Conservation (phyloP, 2,797 vertebrate genomes). For the Antrozous pallidus region DNA sequence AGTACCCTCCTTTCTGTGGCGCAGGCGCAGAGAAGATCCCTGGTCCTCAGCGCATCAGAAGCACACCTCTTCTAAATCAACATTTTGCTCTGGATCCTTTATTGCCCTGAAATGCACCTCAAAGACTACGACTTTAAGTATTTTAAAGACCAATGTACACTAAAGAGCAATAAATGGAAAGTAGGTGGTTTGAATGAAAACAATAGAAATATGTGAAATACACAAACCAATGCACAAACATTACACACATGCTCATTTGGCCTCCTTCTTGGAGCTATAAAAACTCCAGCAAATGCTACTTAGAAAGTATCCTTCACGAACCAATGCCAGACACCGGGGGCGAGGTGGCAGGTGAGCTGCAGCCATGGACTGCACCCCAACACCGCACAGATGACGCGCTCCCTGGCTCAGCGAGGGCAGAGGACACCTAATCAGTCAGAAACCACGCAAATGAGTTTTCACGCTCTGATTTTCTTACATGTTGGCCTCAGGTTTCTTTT, state of each 20-base stretch:
- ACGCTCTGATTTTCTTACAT: neutral
- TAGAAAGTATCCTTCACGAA: fast-evolving
- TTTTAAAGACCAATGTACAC: neutral
- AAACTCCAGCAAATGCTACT: neutral
- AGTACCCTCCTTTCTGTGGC: neutral
- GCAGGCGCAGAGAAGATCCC: neutral
- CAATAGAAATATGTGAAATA: no score
- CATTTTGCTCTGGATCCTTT: fast-evolving
- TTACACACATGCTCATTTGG: neutral
- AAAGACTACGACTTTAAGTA: neutral
- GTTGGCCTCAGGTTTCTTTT: neutral
- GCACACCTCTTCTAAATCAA: no score
- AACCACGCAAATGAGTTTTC: neutral
- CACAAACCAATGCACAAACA: neutral
- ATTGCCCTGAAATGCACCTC: neutral
- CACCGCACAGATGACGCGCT: fast-evolving
- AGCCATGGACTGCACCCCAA: fast-evolving
- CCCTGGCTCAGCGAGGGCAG: no score
- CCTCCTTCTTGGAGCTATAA: neutral
- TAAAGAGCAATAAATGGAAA: neutral
- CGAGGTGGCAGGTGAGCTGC: neutral
- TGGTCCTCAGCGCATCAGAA: fast-evolving
- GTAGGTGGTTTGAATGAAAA: neutral
- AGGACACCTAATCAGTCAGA: neutral
- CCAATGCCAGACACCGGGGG: fast-evolving